phyloP scores from a whole-genome alignment of 2,888 invertebrate species.

The Drosophila subsilvestris region DNA sequence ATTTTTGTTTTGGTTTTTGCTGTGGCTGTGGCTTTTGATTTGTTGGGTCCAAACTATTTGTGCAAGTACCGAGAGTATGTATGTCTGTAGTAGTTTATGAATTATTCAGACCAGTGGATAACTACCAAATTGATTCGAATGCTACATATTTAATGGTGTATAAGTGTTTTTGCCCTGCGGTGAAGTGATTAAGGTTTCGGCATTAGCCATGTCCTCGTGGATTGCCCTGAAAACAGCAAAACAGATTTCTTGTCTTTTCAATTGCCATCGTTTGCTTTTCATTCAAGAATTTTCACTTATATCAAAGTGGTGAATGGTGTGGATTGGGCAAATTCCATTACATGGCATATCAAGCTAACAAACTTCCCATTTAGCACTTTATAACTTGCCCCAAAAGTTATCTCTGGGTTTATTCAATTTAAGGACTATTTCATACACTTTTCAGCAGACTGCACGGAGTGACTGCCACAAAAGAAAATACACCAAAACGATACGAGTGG shows the following conservation, averaged over 20 bases:
- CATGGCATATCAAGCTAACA: conserved; percentile 40
- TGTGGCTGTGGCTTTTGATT: conserved; percentile 27
- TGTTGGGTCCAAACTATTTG: conserved; percentile 32
- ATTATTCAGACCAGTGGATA: conserved; percentile 33
- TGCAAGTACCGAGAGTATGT: not conserved
- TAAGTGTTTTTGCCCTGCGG: conserved; percentile 39
- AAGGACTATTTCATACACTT: conserved; percentile 26
- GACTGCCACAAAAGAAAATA: not conserved
- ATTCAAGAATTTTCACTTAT: not conserved
- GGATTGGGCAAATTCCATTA: conserved; percentile 36
- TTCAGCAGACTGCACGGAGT: conserved; percentile 10
- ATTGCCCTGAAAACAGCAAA: not conserved
- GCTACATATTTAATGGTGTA: conserved; percentile 38
- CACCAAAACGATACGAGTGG: not conserved
- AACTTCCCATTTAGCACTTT: conserved; percentile 53
- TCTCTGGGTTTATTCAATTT: conserved; percentile 44
- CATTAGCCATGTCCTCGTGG: not conserved
- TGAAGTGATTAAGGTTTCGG: conserved; percentile 15
- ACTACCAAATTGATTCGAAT: conserved; percentile 26
- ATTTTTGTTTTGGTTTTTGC: conserved; percentile 4
- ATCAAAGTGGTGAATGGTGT: not conserved
- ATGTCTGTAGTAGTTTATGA: conserved; percentile 23
- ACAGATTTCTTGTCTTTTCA: not conserved
- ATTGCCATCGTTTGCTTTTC: not conserved
- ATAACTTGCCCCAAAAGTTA: conserved; percentile 43